Evolutionary conservation across 2,797 vertebrate genomes (phyloP).

Genomic region (Mormyrus proboscirostris): DNA sequence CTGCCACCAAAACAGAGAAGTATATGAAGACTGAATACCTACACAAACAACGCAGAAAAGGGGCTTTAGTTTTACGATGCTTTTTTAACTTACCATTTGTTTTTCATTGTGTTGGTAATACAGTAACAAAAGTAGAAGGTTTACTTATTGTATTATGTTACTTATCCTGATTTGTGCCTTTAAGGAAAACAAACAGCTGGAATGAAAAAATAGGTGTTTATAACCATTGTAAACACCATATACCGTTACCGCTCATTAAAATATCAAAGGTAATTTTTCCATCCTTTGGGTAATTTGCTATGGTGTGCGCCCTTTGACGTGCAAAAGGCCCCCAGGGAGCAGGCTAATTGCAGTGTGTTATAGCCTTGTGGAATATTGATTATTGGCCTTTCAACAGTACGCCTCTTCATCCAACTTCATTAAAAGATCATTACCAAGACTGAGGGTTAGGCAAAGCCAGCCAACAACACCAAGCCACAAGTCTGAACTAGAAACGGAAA

Average conservation of each 20-base stretch:
- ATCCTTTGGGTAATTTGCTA: constrained; percentile 31
- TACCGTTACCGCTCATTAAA: not conserved
- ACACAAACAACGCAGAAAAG: not conserved
- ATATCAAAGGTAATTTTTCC: not conserved
- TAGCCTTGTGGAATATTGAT: constrained; percentile 41
- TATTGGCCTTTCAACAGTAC: constrained; percentile 8
- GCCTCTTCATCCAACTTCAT: constrained; percentile 36
- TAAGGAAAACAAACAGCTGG: not conserved
- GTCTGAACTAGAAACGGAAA: not conserved
- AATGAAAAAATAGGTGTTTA: not conserved
- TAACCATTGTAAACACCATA: not conserved
- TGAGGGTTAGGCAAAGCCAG: not conserved
- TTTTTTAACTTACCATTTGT: not conserved
- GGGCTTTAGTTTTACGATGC: not conserved
- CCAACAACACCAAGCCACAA: not conserved
- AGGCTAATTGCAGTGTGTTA: constrained; percentile 49
- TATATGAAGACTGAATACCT: not conserved
- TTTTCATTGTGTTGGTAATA: not conserved
- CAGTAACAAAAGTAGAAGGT: not conserved
- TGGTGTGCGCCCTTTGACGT: constrained; percentile 46
- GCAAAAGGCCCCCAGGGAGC: constrained; percentile 30
- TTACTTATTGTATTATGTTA: not conserved
- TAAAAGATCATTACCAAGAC: constrained; percentile 30
- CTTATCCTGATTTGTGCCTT: not conserved
- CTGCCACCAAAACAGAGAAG: not conserved